A percentile compares a stretch with the other conserved stretches of the same genome.
Conservation (phyloP, 2,113 vertebrate genomes). For the Phylloscopus trochilus region DNA sequence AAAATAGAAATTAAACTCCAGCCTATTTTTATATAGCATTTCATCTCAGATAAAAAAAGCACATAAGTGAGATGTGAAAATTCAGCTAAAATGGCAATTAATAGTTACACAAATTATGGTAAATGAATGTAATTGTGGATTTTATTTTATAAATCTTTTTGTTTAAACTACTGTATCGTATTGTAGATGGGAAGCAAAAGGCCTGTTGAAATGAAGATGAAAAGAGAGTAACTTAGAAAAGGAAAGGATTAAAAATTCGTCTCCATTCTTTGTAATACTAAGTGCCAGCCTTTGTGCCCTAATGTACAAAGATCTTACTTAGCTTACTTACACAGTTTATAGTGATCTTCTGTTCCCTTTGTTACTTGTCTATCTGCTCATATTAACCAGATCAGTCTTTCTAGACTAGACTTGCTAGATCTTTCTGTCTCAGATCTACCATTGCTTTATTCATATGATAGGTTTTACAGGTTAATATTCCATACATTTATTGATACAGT, state of each 20-base stretch:
- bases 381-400: not conserved
- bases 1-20: not conserved
- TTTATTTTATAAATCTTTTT: not conserved
- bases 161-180: not conserved
- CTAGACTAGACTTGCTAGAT: not conserved
- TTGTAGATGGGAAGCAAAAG: not conserved
- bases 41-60: not conserved
- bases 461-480: not conserved
- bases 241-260: not conserved
- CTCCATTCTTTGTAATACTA: not conserved
- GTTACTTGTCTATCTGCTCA: not conserved
- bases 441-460: not conserved
- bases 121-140: not conserved
- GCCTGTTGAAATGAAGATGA: not conserved
- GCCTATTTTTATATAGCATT: not conserved
- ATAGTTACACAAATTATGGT: not conserved
- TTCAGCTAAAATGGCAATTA: not conserved
- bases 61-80: not conserved
- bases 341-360: slow-evolving; percentile 2
- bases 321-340: not conserved
- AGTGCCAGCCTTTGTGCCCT: not conserved
- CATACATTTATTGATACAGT: not conserved
- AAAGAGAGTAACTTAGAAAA: not conserved
- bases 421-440: not conserved
- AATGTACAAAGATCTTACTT: not conserved